Evolutionary conservation across 2,113 vertebrate genomes (phyloP).

Genomic region (Astur gentilis): DNA sequence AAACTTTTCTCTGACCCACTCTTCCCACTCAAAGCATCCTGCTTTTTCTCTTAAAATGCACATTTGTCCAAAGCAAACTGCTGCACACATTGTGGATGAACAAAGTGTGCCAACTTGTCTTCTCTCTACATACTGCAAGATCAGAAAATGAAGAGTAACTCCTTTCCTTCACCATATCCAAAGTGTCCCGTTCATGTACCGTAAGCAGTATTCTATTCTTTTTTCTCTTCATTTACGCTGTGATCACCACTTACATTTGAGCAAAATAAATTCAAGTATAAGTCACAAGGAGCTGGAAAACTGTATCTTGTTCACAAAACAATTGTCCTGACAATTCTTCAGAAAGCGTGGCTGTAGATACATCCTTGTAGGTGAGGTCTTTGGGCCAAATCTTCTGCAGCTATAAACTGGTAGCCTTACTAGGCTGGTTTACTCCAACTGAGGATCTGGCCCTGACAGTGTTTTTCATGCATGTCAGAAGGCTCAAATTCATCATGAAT

Average conservation of each 20-base stretch:
- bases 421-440: neutral
- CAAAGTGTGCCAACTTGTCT: neutral
- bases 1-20: neutral
- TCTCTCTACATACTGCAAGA: neutral
- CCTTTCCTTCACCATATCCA: neutral
- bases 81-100: neutral
- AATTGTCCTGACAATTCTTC: neutral
- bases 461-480: slow-evolving; percentile 6
- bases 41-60: neutral
- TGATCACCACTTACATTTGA: neutral
- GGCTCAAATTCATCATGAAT: slow-evolving; percentile 28
- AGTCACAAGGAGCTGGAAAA: neutral
- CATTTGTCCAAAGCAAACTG: neutral
- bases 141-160: neutral
- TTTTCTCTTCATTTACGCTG: neutral
- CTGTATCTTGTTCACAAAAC: neutral
- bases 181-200: neutral
- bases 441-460: neutral
- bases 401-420: neutral
- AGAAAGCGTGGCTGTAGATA: neutral
- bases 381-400: neutral
- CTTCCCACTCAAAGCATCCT: neutral
- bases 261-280: neutral
- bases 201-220: neutral
- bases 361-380: neutral